Evolutionary conservation across 2,888 invertebrate genomes (phyloP).

Genomic region (Mesorhabditis spiculigera): DNA sequence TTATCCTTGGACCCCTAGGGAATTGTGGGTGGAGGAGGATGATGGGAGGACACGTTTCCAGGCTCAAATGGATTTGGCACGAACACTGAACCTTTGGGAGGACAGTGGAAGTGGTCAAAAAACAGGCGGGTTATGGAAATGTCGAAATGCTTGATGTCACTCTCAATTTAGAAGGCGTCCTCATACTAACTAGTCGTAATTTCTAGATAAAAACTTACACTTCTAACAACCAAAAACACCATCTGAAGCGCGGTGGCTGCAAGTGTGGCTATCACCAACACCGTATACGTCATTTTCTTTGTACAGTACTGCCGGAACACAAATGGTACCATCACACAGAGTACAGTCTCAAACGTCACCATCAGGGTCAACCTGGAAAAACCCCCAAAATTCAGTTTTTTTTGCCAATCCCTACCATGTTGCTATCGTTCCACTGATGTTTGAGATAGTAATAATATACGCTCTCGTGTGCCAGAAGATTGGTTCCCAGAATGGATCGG

Average conservation of each 20-base stretch:
- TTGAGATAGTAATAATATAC: slow-evolving; percentile 51
- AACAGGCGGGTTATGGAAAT: too few relatives aligned
- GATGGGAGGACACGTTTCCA: too few relatives aligned
- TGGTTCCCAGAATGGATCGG: slow-evolving; percentile 35
- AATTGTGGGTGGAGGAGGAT: too few relatives aligned
- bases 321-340: slow-evolving; percentile 52
- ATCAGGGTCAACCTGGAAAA: slow-evolving; percentile 44
- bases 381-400: background rate
- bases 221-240: background rate
- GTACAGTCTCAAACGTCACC: slow-evolving; percentile 50
- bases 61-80: too few relatives aligned
- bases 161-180: too few relatives aligned
- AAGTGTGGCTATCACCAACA: background rate
- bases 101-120: too few relatives aligned
- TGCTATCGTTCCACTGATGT: slow-evolving; percentile 51
- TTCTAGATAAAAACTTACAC: background rate
- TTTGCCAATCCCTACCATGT: slow-evolving; percentile 36
- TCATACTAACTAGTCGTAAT: background rate
- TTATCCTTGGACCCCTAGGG: too few relatives aligned
- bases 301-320: slow-evolving; percentile 51
- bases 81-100: too few relatives aligned
- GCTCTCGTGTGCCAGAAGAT: slow-evolving; percentile 50
- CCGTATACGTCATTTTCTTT: slow-evolving; percentile 10
- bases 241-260: background rate
- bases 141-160: too few relatives aligned